phyloP scores from a whole-genome alignment of 1,140 invertebrate genomes.

The Monomorium pharaonis region DNA sequence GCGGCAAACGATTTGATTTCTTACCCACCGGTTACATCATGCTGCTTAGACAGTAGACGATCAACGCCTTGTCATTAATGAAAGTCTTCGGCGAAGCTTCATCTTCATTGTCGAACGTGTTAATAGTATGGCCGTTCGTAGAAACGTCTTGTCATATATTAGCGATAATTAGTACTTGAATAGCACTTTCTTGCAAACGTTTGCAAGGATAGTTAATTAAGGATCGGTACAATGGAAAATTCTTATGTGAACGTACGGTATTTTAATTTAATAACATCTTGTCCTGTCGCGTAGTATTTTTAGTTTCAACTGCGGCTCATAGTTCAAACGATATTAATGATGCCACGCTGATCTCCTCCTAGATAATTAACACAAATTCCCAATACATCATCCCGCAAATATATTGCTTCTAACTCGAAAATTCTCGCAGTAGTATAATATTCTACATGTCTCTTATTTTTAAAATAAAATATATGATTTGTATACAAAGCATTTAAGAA shows the following conservation, averaged over 20 bases:
- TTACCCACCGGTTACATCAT: conserved; percentile 7
- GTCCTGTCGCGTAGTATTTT: background rate
- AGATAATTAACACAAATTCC: too few relatives aligned
- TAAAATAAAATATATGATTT: background rate
- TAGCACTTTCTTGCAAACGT: background rate
- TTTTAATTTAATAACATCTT: background rate
- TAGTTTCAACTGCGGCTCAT: background rate
- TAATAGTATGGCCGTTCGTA: conserved; percentile 20
- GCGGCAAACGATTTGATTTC: conserved; percentile 12
- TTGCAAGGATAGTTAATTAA: background rate
- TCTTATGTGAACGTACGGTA: background rate
- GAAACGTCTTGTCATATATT: conserved; percentile 25
- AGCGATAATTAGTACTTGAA: conserved; percentile 30
- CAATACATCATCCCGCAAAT: background rate
- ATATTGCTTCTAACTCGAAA: background rate
- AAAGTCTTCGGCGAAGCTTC: background rate
- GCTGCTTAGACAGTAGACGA: conserved; percentile 10
- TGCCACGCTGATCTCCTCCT: background rate
- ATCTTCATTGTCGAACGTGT: conserved; percentile 34
- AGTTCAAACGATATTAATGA: background rate
- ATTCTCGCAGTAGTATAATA: background rate
- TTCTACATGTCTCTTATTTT: background rate
- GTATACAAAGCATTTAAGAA: background rate
- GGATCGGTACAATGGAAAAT: background rate
- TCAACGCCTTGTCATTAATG: conserved; percentile 45